Conservation (phyloP, 2,888 invertebrate species). For the Spodoptera exigua region DNA sequence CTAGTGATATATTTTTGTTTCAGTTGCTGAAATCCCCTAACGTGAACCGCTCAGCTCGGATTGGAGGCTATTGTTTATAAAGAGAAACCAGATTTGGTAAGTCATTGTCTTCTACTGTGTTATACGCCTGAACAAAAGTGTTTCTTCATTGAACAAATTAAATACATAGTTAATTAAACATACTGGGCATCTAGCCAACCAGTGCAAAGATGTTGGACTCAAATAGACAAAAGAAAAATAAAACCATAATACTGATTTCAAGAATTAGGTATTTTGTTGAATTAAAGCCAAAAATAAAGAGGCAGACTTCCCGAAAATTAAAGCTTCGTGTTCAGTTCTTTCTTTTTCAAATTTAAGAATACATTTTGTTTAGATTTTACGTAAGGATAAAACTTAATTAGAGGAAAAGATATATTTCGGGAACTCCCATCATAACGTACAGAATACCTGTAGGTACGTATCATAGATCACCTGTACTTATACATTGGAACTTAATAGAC, state of each 20-base stretch:
- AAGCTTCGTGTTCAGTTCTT: no score
- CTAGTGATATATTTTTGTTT: slow-evolving; percentile 33
- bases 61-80: slow-evolving; percentile 4
- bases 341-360: no score
- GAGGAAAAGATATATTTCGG: no score
- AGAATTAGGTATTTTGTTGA: no score
- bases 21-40: slow-evolving; percentile 19
- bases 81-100: slow-evolving; percentile 39
- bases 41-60: background rate
- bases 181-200: slow-evolving; percentile 40
- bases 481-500: no score
- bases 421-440: no score
- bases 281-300: background rate
- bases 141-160: background rate
- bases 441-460: no score
- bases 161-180: slow-evolving; percentile 6
- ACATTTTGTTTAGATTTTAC: no score
- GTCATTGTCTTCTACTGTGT: slow-evolving; percentile 1
- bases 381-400: no score
- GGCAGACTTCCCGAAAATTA: no score
- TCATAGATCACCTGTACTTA: no score
- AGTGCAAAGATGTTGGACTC: slow-evolving; percentile 27
- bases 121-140: background rate
- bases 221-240: slow-evolving; percentile 33
- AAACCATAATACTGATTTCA: slow-evolving; percentile 7